phyloP scores from a whole-genome alignment of 2,888 invertebrate genomes.

The Venustoraphidia nigricollis region DNA sequence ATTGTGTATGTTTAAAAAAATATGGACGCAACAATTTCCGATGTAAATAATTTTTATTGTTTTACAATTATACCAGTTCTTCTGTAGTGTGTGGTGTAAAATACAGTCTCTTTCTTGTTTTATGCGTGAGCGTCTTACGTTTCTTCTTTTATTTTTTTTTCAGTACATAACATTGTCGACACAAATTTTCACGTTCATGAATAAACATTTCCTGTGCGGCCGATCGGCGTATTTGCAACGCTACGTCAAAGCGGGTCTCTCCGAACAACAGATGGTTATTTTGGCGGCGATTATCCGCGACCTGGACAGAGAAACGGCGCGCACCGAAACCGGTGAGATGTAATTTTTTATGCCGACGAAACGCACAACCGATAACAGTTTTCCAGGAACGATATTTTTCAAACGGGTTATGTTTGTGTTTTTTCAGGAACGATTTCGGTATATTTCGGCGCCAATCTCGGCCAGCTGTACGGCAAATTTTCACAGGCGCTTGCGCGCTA shows the following conservation, averaged over 20 bases:
- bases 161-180: conserved; percentile 78
- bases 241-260: conserved; percentile 54
- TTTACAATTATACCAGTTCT: no score
- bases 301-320: conserved; percentile 75
- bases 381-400: no score
- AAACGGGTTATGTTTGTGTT: background rate
- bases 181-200: conserved; percentile 73
- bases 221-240: conserved; percentile 50
- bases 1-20: no score
- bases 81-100: no score
- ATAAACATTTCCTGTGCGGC: conserved; percentile 61
- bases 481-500: conserved; percentile 65
- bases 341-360: background rate
- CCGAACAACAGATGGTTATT: conserved; percentile 79
- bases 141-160: conserved; percentile 11
- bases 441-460: conserved; percentile 57
- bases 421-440: conserved; percentile 50
- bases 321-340: conserved; percentile 53
- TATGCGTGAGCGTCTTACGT: no score
- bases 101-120: no score
- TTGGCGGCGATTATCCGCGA: conserved; percentile 81
- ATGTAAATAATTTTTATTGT: no score
- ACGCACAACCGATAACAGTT: background rate
- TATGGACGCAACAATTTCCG: no score
- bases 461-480: conserved; percentile 56